Conservation (phyloP, 2,888 invertebrate species). For the Chelonus formosanus region DNA sequence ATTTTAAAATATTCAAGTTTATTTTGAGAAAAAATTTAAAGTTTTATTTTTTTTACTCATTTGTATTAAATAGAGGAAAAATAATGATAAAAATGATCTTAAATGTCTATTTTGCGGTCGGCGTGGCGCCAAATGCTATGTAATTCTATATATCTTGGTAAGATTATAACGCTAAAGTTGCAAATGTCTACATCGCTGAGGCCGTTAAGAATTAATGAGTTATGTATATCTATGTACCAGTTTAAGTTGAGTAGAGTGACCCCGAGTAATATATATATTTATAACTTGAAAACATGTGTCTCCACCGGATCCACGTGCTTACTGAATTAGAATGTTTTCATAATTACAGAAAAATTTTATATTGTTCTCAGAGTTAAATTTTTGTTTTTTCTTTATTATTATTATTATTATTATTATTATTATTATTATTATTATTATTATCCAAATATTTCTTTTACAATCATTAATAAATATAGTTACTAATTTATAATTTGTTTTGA, state of each 20-base stretch:
- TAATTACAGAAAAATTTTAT: conserved; percentile 29
- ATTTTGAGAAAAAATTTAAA: too few species aligned
- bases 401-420: too few species aligned
- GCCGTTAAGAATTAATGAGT: conserved; percentile 48
- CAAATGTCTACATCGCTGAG: conserved; percentile 36
- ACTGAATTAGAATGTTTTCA: conserved; percentile 54
- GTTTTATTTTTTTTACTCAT: too few species aligned
- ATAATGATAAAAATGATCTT: too few species aligned
- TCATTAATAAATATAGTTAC: too few species aligned
- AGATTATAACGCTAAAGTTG: conserved; percentile 29
- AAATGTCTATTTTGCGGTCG: conserved; percentile 43
- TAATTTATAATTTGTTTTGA: too few species aligned
- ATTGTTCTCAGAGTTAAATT: too few species aligned
- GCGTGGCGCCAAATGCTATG: conserved; percentile 51
- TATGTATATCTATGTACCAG: conserved; percentile 25
- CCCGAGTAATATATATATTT: conserved; percentile 47
- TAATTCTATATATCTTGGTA: conserved; percentile 51
- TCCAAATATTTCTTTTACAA: too few species aligned
- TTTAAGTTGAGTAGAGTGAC: conserved; percentile 8
- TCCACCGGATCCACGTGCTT: conserved; percentile 54
- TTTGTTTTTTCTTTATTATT: too few species aligned
- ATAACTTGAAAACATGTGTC: conserved; percentile 56
- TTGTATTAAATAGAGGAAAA: too few species aligned
- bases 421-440: too few species aligned
- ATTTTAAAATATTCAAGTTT: background rate